Conservation (phyloP, 2,113 vertebrate genomes). For the Chaetodon trifascialis region DNA sequence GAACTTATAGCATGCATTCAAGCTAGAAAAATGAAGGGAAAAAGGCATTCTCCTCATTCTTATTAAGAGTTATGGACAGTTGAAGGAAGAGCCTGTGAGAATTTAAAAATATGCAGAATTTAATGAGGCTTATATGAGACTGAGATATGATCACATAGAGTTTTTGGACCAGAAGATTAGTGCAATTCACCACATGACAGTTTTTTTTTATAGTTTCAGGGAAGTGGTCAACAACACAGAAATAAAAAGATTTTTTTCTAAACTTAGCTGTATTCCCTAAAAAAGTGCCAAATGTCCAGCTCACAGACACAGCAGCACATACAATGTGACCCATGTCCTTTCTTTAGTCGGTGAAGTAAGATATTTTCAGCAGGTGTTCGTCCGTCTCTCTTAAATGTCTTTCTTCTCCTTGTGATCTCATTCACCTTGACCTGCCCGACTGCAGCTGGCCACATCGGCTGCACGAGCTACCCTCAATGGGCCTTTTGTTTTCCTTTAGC, state of each 20-base stretch:
- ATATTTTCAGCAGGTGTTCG: conserved; percentile 66
- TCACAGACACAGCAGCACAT: neutral
- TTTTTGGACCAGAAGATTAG: neutral
- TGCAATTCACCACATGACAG: too few species aligned
- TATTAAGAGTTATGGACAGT: neutral
- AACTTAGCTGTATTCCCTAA: neutral
- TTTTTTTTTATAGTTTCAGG: neutral
- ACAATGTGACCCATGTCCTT: neutral
- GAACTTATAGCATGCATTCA: neutral
- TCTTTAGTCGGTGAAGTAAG: neutral
- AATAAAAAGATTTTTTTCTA: neutral
- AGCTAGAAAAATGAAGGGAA: neutral
- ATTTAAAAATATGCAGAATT: neutral
- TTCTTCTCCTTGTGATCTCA: conserved; percentile 53
- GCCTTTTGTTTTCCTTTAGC: conserved; percentile 75
- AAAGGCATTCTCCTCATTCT: neutral
- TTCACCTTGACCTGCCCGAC: conserved; percentile 69
- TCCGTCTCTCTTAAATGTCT: conserved; percentile 40
- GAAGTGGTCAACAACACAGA: neutral
- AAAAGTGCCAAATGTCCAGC: neutral
- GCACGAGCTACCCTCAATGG: conserved; percentile 67
- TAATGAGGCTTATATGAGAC: neutral
- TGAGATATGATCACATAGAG: neutral
- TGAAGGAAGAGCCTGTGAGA: neutral
- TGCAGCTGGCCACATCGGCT: conserved; percentile 66